phyloP scores from a whole-genome alignment of 1,140 invertebrate genomes.

The Drosophila orosa region DNA sequence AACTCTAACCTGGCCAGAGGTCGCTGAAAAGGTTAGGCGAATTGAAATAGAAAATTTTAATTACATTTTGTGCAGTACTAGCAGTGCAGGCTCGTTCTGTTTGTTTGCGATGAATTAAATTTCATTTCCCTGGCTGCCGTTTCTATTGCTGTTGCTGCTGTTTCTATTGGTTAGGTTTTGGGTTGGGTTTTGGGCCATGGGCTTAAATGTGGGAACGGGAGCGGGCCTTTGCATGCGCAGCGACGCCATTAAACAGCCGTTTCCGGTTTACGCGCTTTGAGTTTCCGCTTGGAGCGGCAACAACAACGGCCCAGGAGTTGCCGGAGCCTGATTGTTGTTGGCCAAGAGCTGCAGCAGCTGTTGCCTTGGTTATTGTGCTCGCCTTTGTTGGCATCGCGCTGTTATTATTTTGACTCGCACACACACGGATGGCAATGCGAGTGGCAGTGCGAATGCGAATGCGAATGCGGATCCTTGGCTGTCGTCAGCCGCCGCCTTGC shows the following conservation, averaged over 20 bases:
- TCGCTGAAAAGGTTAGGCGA: slow-evolving; percentile 66
- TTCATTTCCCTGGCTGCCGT: slow-evolving; percentile 68
- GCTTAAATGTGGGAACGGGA: slow-evolving; percentile 18
- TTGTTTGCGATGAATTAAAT: slow-evolving; percentile 78
- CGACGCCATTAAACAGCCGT: slow-evolving; percentile 81
- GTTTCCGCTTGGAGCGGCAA: slow-evolving; percentile 78
- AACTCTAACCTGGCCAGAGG: slow-evolving; percentile 29
- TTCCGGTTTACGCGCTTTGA: slow-evolving; percentile 82
- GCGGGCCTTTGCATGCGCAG: slow-evolving; percentile 65
- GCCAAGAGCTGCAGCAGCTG: slow-evolving; percentile 72
- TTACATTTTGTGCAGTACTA: slow-evolving; percentile 77
- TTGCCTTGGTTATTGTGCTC: slow-evolving; percentile 78
- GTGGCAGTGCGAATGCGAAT: neutral
- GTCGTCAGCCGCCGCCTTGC: slow-evolving; percentile 48
- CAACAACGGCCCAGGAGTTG: slow-evolving; percentile 46
- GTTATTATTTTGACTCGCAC: slow-evolving; percentile 74
- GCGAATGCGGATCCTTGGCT: slow-evolving; percentile 29
- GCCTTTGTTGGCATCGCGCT: slow-evolving; percentile 68
- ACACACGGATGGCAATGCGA: slow-evolving; percentile 1
- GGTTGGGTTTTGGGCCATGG: slow-evolving; percentile 20
- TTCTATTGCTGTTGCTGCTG: slow-evolving; percentile 31
- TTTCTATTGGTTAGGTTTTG: slow-evolving; percentile 14
- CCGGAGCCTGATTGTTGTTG: slow-evolving; percentile 63
- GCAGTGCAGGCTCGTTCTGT: slow-evolving; percentile 52
- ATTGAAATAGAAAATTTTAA: slow-evolving; percentile 80